These are phyloP conservation scores for Drosophila demipolita DNA, from an alignment of 2,888 invertebrate genomes.

Conservation along the genomic window DNA sequence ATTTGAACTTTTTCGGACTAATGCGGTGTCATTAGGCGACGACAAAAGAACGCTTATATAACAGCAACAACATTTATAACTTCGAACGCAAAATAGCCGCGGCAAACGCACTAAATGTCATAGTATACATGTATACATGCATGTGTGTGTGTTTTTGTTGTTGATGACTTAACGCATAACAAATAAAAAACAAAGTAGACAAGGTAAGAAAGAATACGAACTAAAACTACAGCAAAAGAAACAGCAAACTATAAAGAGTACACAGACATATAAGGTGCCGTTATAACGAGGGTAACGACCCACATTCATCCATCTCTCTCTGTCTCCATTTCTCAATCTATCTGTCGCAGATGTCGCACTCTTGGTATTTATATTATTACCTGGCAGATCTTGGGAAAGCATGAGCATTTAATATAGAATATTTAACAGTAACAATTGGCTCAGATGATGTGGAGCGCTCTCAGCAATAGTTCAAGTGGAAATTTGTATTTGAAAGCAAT, in stretches of 20 bases:
- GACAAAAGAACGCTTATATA: constrained; percentile 61
- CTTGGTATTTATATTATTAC: constrained; percentile 22
- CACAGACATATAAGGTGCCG: constrained; percentile 70
- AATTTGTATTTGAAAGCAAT: constrained; percentile 63
- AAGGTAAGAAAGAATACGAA: constrained; percentile 57
- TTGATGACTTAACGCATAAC: constrained; percentile 40
- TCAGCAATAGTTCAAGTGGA: constrained; percentile 51
- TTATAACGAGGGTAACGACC: constrained; percentile 83
- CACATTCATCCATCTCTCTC: constrained; percentile 56
- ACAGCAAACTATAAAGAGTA: constrained; percentile 72
- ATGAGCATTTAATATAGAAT: constrained; percentile 70
- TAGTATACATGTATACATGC: not conserved
- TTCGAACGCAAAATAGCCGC: constrained; percentile 21
- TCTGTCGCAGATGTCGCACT: constrained; percentile 24
- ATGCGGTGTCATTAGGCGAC: constrained; percentile 63
- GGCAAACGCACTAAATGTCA: constrained; percentile 36
- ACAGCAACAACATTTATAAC: constrained; percentile 39
- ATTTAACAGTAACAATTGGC: constrained; percentile 58
- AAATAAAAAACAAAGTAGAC: constrained; percentile 43
- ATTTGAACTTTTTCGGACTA: constrained; percentile 57
- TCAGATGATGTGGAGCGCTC: constrained; percentile 38
- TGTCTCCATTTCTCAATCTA: constrained; percentile 10
- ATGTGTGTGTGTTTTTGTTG: constrained; percentile 24
- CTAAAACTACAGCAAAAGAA: constrained; percentile 55
- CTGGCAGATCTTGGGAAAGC: constrained; percentile 39